Evolutionary conservation across 2,113 vertebrate species (phyloP).

Genomic region (Amazona vittata): DNA sequence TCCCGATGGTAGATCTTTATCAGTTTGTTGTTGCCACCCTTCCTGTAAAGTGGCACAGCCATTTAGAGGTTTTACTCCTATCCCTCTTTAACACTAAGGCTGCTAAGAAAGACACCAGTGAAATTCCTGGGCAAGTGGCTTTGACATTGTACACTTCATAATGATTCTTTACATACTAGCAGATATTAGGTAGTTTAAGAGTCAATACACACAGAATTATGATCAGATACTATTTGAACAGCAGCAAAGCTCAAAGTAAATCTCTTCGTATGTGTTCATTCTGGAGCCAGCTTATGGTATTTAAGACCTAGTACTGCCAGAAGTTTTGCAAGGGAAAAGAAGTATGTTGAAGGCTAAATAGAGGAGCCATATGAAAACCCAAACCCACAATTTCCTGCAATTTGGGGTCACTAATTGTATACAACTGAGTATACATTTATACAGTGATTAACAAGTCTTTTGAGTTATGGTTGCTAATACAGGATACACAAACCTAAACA

Average conservation of each 20-base stretch:
- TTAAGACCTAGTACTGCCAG: not conserved
- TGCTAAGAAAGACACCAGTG: not conserved
- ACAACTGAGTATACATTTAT: not conserved
- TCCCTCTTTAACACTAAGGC: not conserved
- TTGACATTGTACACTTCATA: not conserved
- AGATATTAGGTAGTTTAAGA: not conserved
- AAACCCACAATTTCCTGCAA: not conserved
- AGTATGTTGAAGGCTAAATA: constrained; percentile 1
- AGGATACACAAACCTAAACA: constrained; percentile 31
- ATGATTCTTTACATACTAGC: not conserved
- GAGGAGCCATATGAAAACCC: not conserved
- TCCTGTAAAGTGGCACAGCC: constrained; percentile 78
- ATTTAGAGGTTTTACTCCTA: constrained; percentile 1
- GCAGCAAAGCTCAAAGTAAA: constrained; percentile 34
- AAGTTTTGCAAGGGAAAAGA: constrained; percentile 14
- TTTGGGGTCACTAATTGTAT: not conserved
- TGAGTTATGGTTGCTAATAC: constrained; percentile 10
- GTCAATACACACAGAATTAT: constrained; percentile 21
- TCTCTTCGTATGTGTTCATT: not conserved
- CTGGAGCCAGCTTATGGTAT: not conserved
- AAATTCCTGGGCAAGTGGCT: not conserved
- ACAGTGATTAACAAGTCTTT: not conserved
- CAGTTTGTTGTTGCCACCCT: constrained; percentile 94
- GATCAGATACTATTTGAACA: constrained; percentile 14
- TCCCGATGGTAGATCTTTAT: constrained; percentile 96